phyloP scores from a whole-genome alignment of 2,888 invertebrate species.

The Orthosia gothica region DNA sequence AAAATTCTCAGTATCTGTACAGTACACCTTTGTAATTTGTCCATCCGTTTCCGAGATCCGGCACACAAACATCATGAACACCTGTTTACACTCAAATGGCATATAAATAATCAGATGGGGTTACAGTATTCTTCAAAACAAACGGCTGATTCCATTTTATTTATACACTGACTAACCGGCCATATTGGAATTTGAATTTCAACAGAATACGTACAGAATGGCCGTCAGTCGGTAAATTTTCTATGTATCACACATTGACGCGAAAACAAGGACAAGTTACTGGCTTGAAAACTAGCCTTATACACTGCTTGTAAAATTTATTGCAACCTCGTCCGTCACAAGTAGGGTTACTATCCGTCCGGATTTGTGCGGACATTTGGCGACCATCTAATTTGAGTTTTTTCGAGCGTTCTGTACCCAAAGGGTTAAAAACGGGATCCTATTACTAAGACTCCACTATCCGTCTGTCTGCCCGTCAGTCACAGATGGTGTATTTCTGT shows the following conservation, averaged over 20 bases:
- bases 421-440: too few relatives aligned
- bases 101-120: conserved; percentile 45
- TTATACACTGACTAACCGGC: conserved; percentile 52
- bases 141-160: conserved; percentile 48
- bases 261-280: conserved; percentile 71
- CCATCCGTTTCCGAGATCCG: conserved; percentile 46
- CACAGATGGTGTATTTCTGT: too few relatives aligned
- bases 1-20: background rate
- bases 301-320: conserved; percentile 32
- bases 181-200: conserved; percentile 64
- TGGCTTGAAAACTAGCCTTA: conserved; percentile 19
- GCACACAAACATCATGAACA: conserved; percentile 19
- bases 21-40: conserved; percentile 10
- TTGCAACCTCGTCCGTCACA: conserved; percentile 39
- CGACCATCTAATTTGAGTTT: too few relatives aligned
- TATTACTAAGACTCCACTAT: too few relatives aligned
- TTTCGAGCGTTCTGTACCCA: too few relatives aligned
- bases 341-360: background rate
- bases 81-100: conserved; percentile 47
- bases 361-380: too few relatives aligned
- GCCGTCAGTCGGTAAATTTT: conserved; percentile 69
- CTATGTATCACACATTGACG: conserved; percentile 72
- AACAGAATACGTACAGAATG: conserved; percentile 46
- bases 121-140: conserved; percentile 55
- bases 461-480: too few relatives aligned